Evolutionary conservation across 2,113 vertebrate genomes (phyloP).

Genomic region (Brachyhypopomus occidentalis): DNA sequence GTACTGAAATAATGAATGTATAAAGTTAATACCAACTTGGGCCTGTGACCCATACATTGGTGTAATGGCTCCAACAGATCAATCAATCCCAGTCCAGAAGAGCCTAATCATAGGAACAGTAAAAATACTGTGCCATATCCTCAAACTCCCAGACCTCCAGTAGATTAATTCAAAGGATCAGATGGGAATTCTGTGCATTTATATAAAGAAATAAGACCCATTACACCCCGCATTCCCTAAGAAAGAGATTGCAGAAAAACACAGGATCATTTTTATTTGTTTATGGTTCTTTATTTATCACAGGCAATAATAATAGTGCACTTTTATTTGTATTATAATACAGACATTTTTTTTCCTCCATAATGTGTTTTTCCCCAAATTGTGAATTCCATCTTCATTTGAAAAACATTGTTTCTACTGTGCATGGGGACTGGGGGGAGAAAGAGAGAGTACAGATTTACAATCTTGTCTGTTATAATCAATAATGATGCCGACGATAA

Average conservation of each 20-base stretch:
- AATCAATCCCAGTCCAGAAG: too few relatives aligned
- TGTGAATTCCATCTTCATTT: constrained; percentile 47
- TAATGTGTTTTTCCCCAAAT: constrained; percentile 58
- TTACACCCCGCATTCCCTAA: too few relatives aligned
- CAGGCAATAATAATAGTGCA: constrained; percentile 82
- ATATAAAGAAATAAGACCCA: neutral
- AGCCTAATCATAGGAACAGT: too few relatives aligned
- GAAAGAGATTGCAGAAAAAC: neutral
- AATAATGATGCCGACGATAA: constrained; percentile 66
- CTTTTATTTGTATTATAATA: constrained; percentile 72
- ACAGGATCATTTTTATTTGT: constrained; percentile 58
- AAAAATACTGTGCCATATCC: too few relatives aligned
- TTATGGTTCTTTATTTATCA: constrained; percentile 78
- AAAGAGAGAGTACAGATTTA: constrained; percentile 65
- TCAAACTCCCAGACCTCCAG: too few relatives aligned
- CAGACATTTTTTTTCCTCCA: constrained; percentile 72
- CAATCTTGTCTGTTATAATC: constrained; percentile 67
- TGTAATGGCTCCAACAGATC: too few relatives aligned
- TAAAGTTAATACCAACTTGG: too few relatives aligned
- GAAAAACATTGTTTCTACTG: constrained; percentile 56
- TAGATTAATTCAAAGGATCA: neutral
- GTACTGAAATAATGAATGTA: too few relatives aligned
- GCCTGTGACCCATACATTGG: too few relatives aligned
- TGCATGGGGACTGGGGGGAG: constrained; percentile 45
- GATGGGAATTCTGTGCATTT: neutral